These are phyloP conservation scores for Troides oblongomaculatus DNA, from an alignment of 2,888 invertebrate species.

Conservation along the genomic window DNA sequence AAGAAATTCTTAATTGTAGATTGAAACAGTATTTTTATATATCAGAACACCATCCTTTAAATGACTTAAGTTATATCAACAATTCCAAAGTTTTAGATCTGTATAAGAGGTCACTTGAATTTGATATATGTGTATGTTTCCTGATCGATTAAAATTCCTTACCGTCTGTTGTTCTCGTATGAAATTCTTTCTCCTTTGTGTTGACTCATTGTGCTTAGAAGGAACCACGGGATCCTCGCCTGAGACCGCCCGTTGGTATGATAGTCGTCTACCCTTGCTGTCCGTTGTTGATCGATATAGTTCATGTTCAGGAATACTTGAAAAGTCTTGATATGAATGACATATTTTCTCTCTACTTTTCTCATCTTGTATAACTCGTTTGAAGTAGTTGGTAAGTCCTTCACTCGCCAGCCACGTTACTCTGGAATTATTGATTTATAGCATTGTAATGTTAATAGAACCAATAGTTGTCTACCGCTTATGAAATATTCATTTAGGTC, in stretches of 20 bases:
- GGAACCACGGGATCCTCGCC: constrained; percentile 62
- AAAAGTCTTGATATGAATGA: constrained; percentile 61
- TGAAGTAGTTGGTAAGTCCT: constrained; percentile 63
- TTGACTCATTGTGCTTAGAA: constrained; percentile 47
- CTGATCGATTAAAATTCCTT: constrained; percentile 29
- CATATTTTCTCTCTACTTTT: constrained; percentile 49
- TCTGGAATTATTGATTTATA: constrained; percentile 44
- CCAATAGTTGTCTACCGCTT: too few relatives aligned
- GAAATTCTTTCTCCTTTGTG: constrained; percentile 45
- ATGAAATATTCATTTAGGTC: too few relatives aligned
- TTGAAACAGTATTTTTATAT: too few relatives aligned
- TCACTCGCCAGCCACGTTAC: constrained; percentile 73
- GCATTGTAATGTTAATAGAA: too few relatives aligned
- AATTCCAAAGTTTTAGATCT: too few relatives aligned
- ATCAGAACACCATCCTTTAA: too few relatives aligned
- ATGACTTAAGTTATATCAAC: too few relatives aligned
- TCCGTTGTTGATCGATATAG: constrained; percentile 43
- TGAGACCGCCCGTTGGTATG: constrained; percentile 70
- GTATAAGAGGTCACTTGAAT: neutral
- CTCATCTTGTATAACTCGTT: constrained; percentile 63
- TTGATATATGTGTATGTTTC: neutral
- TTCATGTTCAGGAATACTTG: constrained; percentile 55
- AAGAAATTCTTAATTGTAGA: too few relatives aligned
- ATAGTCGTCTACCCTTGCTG: constrained; percentile 62
- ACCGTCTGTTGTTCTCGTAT: constrained; percentile 58